phyloP scores from a whole-genome alignment of 2,113 vertebrate genomes.

The Siniperca chuatsi region DNA sequence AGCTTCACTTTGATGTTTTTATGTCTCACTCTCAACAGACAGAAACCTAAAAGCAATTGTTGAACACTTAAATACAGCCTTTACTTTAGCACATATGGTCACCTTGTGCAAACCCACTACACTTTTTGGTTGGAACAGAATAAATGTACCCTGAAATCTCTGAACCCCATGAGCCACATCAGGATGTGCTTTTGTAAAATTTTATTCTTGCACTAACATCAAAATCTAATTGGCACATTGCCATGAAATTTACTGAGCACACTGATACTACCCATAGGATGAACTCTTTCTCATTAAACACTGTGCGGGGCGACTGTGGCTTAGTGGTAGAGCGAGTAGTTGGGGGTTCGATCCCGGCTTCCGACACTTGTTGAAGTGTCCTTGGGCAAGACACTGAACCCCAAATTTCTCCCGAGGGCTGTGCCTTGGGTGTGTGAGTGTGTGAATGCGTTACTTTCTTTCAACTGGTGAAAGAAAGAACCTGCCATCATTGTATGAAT shows the following conservation, averaged over 20 bases:
- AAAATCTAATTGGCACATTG: background rate
- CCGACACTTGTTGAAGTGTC: too few species aligned
- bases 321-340: too few species aligned
- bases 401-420: too few species aligned
- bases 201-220: background rate
- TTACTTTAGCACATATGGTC: background rate
- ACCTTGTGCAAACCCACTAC: background rate
- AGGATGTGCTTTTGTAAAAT: constrained; percentile 3
- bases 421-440: too few species aligned
- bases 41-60: background rate
- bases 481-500: too few species aligned
- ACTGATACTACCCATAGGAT: background rate
- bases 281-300: background rate
- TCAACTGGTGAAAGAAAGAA: too few species aligned
- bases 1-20: background rate
- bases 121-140: background rate
- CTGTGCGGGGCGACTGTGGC: too few species aligned
- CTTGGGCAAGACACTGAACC: too few species aligned
- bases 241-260: background rate
- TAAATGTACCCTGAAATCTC: background rate
- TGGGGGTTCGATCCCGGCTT: too few species aligned
- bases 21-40: background rate
- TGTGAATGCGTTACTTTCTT: too few species aligned
- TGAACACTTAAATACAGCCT: background rate
- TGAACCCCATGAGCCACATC: background rate